Conservation (phyloP, 2,113 vertebrate species). For the Datnioides undecimradiatus region DNA sequence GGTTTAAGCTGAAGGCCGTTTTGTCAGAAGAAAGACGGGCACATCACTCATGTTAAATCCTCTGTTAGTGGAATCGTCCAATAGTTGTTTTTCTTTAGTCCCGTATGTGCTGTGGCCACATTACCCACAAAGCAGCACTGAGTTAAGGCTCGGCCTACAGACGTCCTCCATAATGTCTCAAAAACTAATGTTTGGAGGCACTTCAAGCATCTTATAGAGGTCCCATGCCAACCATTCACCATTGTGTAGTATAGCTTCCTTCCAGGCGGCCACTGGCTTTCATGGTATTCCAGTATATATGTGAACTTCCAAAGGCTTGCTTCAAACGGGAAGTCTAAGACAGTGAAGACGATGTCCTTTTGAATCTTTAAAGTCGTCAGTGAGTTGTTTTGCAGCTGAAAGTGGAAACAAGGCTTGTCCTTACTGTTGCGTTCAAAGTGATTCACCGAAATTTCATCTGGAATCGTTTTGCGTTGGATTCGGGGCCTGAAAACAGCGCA, state of each 20-base stretch:
- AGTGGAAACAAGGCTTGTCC: background rate
- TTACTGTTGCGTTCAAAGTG: too few species aligned
- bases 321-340: background rate
- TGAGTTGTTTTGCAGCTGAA: background rate
- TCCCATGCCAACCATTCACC: background rate
- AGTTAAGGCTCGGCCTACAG: background rate
- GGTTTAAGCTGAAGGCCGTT: too few species aligned
- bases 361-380: background rate
- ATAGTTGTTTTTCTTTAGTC: background rate
- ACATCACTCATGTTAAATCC: background rate
- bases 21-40: too few species aligned
- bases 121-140: background rate
- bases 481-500: background rate
- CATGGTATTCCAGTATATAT: background rate
- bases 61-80: background rate
- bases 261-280: background rate
- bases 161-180: background rate
- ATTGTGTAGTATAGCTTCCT: background rate
- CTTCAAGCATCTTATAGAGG: background rate
- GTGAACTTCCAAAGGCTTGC: background rate
- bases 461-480: background rate
- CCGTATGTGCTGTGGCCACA: background rate
- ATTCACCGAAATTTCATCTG: background rate
- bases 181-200: too few species aligned
- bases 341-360: background rate